Conservation (phyloP, 2,113 vertebrate species). For the Glaucidium brasilianum region DNA sequence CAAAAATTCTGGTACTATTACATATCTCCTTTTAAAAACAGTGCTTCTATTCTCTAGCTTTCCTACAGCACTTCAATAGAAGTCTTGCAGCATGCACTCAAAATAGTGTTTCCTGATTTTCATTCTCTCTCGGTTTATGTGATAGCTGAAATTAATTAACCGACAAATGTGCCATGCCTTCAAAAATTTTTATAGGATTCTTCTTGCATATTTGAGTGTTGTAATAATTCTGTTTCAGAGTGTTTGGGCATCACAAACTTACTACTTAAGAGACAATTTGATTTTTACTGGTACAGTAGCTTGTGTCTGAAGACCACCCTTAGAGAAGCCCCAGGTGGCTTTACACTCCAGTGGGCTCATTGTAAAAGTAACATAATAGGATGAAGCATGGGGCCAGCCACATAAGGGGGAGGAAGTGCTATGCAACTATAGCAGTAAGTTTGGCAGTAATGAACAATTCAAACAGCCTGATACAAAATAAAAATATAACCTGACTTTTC, state of each 20-base stretch:
- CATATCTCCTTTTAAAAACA: neutral
- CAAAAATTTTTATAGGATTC: neutral
- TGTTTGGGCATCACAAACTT: neutral
- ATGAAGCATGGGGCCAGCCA: neutral
- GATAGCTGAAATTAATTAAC: constrained; percentile 24
- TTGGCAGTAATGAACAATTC: neutral
- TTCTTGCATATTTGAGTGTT: neutral
- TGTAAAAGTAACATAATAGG: constrained; percentile 34
- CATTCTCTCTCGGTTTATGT: neutral
- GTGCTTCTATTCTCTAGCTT: neutral
- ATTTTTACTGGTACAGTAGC: constrained; percentile 14
- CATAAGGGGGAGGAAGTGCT: neutral
- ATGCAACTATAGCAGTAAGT: neutral
- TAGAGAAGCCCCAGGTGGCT: neutral
- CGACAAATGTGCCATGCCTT: neutral
- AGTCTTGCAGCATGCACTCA: neutral
- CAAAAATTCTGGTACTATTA: neutral
- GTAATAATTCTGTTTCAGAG: constrained; percentile 1
- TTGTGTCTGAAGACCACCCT: constrained; percentile 38
- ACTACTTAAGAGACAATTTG: neutral
- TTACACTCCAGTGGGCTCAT: constrained; percentile 13
- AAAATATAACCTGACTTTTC: neutral
- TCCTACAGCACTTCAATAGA: neutral
- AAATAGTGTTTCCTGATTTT: neutral
- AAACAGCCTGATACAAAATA: neutral